phyloP scores from a whole-genome alignment of 2,888 invertebrate species.

The Pachymerium ferrugineum region DNA sequence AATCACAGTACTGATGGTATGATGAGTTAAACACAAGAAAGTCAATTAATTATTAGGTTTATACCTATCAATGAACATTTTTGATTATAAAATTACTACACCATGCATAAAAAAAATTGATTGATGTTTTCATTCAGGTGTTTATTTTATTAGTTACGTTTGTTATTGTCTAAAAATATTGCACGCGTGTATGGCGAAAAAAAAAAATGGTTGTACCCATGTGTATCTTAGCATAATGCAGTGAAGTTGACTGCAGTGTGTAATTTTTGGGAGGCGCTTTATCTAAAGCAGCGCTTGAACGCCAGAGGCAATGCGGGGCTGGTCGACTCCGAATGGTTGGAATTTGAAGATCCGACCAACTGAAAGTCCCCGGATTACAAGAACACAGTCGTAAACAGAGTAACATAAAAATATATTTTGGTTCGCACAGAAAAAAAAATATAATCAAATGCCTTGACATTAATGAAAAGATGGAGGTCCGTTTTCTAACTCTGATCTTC shows the following conservation, averaged over 20 bases:
- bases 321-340: conserved; percentile 1
- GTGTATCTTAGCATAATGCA: background rate
- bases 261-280: conserved; percentile 22
- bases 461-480: conserved; percentile 20
- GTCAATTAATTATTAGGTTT: too few species aligned
- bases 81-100: too few species aligned
- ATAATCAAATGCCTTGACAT: conserved; percentile 6
- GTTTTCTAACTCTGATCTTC: conserved; percentile 12
- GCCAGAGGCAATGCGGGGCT: conserved; percentile 24
- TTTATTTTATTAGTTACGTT: too few species aligned
- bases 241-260: background rate
- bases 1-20: too few species aligned
- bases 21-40: too few species aligned
- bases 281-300: background rate
- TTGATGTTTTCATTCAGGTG: too few species aligned
- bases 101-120: too few species aligned
- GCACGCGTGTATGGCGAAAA: too few species aligned
- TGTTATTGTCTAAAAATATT: too few species aligned
- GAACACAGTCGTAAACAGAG: conserved; percentile 7
- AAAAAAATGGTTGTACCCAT: too few species aligned
- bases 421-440: background rate
- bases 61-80: too few species aligned
- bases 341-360: conserved; percentile 2
- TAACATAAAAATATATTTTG: conserved; percentile 20
- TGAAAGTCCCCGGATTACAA: background rate